phyloP scores from a whole-genome alignment of 2,888 invertebrate species.

The Ophion obscuratus region DNA sequence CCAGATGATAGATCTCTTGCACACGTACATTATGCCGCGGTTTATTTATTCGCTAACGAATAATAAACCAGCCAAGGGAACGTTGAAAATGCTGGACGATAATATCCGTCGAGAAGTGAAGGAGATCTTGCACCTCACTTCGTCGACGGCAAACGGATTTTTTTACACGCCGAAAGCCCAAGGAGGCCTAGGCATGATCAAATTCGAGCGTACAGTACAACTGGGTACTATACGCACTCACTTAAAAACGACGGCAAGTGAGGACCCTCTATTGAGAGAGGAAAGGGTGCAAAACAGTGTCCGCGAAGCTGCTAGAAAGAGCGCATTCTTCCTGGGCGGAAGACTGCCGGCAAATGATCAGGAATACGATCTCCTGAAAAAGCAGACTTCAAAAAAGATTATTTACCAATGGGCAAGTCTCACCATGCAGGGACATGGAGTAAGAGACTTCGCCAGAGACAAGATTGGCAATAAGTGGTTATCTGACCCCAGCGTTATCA shows the following conservation, averaged over 20 bases:
- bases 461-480: constrained; percentile 46
- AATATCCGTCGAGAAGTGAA: constrained; percentile 43
- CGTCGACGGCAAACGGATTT: constrained; percentile 31
- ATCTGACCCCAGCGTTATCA: constrained; percentile 58
- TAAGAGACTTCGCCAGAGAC: constrained; percentile 18
- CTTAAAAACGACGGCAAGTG: not conserved
- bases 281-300: not conserved
- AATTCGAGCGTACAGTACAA: constrained; percentile 16
- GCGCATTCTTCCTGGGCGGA: too few relatives aligned
- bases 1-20: constrained; percentile 46
- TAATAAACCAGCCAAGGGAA: not conserved
- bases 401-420: constrained; percentile 22
- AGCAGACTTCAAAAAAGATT: not conserved
- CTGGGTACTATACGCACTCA: not conserved
- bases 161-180: constrained; percentile 17
- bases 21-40: constrained; percentile 31
- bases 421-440: constrained; percentile 11
- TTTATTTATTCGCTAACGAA: constrained; percentile 36
- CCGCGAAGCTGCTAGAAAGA: not conserved
- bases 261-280: not conserved
- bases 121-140: constrained; percentile 32
- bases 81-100: constrained; percentile 28
- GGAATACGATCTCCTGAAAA: not conserved
- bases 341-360: too few relatives aligned
- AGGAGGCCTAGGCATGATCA: constrained; percentile 28